Evolutionary conservation across 2,797 vertebrate species (phyloP).

Genomic region (Phalanger gymnotis): DNA sequence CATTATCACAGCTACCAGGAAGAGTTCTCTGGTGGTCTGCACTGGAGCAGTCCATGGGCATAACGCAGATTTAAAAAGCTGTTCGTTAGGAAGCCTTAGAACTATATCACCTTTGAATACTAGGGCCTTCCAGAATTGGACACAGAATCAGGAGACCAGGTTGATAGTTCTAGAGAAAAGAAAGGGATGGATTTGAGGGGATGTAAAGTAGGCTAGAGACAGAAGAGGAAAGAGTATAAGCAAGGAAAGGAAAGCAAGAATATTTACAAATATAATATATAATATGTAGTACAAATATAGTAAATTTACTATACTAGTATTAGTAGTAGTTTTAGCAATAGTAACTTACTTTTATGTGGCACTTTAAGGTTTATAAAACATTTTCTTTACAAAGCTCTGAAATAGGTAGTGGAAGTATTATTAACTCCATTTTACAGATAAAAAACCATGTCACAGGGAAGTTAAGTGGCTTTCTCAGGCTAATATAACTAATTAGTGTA

Average conservation of each 20-base stretch:
- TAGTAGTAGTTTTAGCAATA: not conserved
- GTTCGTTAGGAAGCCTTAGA: constrained; percentile 37
- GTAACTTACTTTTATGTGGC: not conserved
- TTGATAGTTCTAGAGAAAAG: not conserved
- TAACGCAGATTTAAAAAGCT: constrained; percentile 61
- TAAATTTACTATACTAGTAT: not conserved
- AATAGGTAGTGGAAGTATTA: not conserved
- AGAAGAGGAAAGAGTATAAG: not conserved
- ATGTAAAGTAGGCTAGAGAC: not conserved
- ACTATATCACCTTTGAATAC: not conserved
- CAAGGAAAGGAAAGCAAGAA: not conserved
- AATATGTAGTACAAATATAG: not conserved
- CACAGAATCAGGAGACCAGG: not conserved
- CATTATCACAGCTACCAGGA: constrained; percentile 57
- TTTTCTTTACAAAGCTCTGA: not conserved
- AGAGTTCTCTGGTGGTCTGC: constrained; percentile 44
- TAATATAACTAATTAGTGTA: not conserved
- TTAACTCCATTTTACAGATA: not conserved
- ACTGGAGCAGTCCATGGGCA: constrained; percentile 56
- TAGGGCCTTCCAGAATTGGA: not conserved
- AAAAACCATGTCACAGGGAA: not conserved
- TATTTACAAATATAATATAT: not conserved
- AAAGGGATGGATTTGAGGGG: not conserved
- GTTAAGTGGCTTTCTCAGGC: not conserved
- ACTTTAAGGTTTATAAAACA: not conserved